A percentile compares a stretch with the other conserved stretches of the same genome.
phyloP scores from a whole-genome alignment of 2,113 vertebrate genomes.

The Pyrgilauda ruficollis region DNA sequence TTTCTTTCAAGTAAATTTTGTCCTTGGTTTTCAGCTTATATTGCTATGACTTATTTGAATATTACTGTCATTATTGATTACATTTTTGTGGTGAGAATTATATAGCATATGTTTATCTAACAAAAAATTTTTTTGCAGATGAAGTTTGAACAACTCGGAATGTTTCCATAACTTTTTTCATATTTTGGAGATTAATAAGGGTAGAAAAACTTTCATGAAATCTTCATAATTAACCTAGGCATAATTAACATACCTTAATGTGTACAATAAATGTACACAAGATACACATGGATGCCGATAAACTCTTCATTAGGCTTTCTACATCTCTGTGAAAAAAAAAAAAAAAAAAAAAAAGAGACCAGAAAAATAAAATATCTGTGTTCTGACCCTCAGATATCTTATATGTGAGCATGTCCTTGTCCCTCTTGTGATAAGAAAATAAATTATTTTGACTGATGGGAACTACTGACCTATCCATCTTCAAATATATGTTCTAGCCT shows the following conservation, averaged over 20 bases:
- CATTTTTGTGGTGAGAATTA: background rate
- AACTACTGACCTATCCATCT: background rate
- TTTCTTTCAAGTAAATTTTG: background rate
- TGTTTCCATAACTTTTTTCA: fast-evolving
- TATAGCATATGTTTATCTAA: background rate
- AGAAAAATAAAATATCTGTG: background rate
- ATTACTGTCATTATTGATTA: background rate
- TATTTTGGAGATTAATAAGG: background rate
- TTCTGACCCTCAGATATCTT: background rate
- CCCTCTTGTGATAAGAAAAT: background rate
- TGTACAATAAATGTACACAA: background rate
- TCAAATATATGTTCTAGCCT: background rate
- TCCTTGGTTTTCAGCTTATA: background rate
- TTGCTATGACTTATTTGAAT: background rate
- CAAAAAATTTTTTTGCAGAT: background rate
- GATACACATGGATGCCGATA: background rate
- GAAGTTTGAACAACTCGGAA: fast-evolving
- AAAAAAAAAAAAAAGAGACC: background rate
- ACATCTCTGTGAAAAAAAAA: background rate
- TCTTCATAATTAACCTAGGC: background rate
- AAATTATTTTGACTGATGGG: background rate
- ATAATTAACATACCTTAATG: background rate
- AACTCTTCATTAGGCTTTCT: background rate
- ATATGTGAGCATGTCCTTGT: background rate
- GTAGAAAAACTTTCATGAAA: background rate